Percentiles rank a stretch among this genome's conserved stretches.
These are phyloP conservation scores for Neodiprion pinetum DNA, from an alignment of 1,140 invertebrate species.

Conservation along the genomic window DNA sequence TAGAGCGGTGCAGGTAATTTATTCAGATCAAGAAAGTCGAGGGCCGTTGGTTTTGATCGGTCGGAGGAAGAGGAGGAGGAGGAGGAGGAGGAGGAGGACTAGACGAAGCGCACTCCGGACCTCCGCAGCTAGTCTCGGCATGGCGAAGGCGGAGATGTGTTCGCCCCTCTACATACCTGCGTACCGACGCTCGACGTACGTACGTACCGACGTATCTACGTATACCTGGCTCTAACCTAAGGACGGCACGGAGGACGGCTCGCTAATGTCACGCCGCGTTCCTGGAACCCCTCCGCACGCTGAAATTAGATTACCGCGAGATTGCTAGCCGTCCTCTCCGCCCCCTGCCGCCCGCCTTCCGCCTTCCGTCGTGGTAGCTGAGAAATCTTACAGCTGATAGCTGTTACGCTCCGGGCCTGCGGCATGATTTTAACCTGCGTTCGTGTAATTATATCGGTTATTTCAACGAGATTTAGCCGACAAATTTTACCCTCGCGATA, in stretches of 20 bases:
- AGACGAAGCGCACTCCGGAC: constrained; percentile 13
- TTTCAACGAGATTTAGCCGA: too few relatives aligned
- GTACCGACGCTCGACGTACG: constrained; percentile 11
- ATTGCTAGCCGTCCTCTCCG: constrained; percentile 47
- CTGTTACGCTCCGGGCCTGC: too few relatives aligned
- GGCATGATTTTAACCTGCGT: too few relatives aligned
- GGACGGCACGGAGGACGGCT: constrained; percentile 39
- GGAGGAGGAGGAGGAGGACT: constrained; percentile 11
- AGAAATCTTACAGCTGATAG: too few relatives aligned
- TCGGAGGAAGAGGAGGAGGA: constrained; percentile 18
- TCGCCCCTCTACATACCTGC: too few relatives aligned
- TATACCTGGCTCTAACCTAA: constrained; percentile 25
- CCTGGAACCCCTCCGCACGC: constrained; percentile 53
- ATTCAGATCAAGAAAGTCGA: not conserved
- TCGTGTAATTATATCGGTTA: too few relatives aligned
- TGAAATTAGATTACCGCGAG: constrained; percentile 58
- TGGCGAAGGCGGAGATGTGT: too few relatives aligned
- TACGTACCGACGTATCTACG: constrained; percentile 31
- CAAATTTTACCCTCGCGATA: too few relatives aligned
- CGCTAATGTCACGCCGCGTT: constrained; percentile 53
- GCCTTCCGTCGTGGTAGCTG: not conserved
- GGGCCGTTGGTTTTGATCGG: not conserved
- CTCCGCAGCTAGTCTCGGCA: not conserved
- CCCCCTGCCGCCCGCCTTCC: not conserved
- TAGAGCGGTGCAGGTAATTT: not conserved